These are phyloP conservation scores for Idris sp. DNA, from an alignment of 1,140 invertebrate genomes.

Conservation along the genomic window DNA sequence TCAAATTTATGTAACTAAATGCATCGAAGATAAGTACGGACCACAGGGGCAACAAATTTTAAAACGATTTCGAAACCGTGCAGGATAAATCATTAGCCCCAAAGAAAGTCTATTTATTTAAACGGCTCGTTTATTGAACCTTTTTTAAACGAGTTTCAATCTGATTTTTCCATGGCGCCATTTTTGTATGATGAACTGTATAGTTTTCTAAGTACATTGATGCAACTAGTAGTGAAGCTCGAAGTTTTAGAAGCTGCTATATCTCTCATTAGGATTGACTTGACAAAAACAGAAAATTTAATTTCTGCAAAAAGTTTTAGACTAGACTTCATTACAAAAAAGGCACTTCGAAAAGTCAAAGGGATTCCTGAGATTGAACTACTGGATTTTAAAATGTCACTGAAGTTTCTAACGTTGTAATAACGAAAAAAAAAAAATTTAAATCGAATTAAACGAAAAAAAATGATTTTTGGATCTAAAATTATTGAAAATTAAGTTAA, in stretches of 20 bases:
- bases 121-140: conserved; percentile 41
- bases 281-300: conserved; percentile 8
- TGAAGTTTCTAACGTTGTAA: too few species aligned
- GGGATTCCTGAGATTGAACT: conserved; percentile 6
- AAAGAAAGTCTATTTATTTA: conserved; percentile 60
- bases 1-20: conserved; percentile 20
- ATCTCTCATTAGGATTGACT: conserved; percentile 12
- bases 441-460: too few species aligned
- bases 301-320: conserved; percentile 19
- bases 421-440: too few species aligned
- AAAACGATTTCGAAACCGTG: conserved; percentile 40
- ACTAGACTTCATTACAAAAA: conserved; percentile 25
- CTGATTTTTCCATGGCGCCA: conserved; percentile 47
- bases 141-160: conserved; percentile 60
- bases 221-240: conserved; percentile 22
- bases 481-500: too few species aligned
- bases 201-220: conserved; percentile 5
- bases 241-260: conserved; percentile 13
- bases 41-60: conserved; percentile 38
- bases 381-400: conserved; percentile 8
- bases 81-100: conserved; percentile 45
- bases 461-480: too few species aligned
- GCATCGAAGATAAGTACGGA: conserved; percentile 22
- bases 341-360: conserved; percentile 17
- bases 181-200: conserved; percentile 48